A percentile compares a stretch with the other conserved stretches of the same genome.
Conservation (phyloP, 2,888 invertebrate genomes). For the Phengaris alcon region DNA sequence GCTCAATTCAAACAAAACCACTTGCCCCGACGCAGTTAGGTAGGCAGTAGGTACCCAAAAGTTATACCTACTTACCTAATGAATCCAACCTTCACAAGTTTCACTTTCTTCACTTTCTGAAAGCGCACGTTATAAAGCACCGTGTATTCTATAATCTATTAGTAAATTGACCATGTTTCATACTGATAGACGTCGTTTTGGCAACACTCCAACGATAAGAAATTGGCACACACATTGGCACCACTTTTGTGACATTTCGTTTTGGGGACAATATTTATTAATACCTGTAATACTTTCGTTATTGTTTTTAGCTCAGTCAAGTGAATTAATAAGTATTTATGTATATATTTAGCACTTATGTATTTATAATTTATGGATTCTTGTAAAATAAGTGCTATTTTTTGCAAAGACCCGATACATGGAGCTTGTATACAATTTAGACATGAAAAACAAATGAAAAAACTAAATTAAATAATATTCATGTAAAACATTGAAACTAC, state of each 20-base stretch:
- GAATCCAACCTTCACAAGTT: constrained; percentile 28
- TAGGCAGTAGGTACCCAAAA: neutral
- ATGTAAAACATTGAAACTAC: neutral
- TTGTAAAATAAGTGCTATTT: too few species aligned
- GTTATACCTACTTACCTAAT: constrained; percentile 3
- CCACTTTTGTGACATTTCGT: constrained; percentile 43
- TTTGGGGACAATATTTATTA: constrained; percentile 29
- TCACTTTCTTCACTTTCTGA: constrained; percentile 27
- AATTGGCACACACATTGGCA: constrained; percentile 44
- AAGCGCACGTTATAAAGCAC: constrained; percentile 20
- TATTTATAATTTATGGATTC: too few species aligned
- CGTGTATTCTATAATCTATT: constrained; percentile 12
- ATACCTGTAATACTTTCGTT: constrained; percentile 21
- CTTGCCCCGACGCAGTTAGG: neutral
- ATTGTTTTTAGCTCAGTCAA: neutral
- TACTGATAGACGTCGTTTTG: constrained; percentile 17
- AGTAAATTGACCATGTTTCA: constrained; percentile 23
- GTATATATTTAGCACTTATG: too few species aligned
- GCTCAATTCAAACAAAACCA: neutral
- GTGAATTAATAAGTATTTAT: too few species aligned
- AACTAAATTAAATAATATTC: neutral
- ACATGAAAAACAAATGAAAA: too few species aligned
- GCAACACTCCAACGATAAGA: constrained; percentile 34
- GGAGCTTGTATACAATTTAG: too few species aligned
- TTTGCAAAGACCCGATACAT: too few species aligned